Evolutionary conservation across 2,797 vertebrate genomes (phyloP).

Genomic region (Channa striata): DNA sequence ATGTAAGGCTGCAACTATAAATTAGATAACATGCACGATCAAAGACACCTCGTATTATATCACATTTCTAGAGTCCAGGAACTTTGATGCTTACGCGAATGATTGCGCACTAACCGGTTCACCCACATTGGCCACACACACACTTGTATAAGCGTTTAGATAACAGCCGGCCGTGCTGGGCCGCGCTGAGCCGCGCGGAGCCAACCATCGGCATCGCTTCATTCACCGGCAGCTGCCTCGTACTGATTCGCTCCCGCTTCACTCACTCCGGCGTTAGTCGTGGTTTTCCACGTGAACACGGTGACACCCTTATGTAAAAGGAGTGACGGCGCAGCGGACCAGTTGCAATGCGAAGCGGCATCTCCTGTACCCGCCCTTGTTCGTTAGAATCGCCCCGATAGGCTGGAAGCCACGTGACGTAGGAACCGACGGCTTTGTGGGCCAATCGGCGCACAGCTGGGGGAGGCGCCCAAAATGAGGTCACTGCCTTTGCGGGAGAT

Average conservation of each 20-base stretch:
- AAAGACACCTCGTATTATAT: constrained; percentile 30
- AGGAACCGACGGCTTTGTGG: not conserved
- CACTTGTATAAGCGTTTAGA: constrained; percentile 88
- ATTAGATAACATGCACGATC: constrained; percentile 24
- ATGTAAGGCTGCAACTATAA: not conserved
- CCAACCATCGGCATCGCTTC: constrained; percentile 75
- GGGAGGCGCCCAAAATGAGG: constrained; percentile 72
- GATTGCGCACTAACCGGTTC: constrained; percentile 26
- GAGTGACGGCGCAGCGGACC: constrained; percentile 53
- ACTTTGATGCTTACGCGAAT: constrained; percentile 31
- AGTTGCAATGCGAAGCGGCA: constrained; percentile 40
- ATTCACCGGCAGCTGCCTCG: constrained; percentile 68
- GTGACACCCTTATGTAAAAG: constrained; percentile 82
- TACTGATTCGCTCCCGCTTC: constrained; percentile 74
- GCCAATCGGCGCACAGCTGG: constrained; percentile 49
- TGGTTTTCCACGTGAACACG: constrained; percentile 83
- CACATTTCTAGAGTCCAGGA: constrained; percentile 15
- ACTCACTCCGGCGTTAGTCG: constrained; percentile 57
- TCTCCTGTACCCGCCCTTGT: not conserved
- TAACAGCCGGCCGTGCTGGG: constrained; percentile 72
- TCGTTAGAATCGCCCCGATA: not conserved
- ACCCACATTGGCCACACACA: constrained; percentile 73
- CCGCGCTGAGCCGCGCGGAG: constrained; percentile 54
- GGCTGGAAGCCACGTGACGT: not conserved
- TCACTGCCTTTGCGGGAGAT: constrained; percentile 62